Evolutionary conservation across 2,888 invertebrate genomes (phyloP).

Genomic region (Phoronis australis): DNA sequence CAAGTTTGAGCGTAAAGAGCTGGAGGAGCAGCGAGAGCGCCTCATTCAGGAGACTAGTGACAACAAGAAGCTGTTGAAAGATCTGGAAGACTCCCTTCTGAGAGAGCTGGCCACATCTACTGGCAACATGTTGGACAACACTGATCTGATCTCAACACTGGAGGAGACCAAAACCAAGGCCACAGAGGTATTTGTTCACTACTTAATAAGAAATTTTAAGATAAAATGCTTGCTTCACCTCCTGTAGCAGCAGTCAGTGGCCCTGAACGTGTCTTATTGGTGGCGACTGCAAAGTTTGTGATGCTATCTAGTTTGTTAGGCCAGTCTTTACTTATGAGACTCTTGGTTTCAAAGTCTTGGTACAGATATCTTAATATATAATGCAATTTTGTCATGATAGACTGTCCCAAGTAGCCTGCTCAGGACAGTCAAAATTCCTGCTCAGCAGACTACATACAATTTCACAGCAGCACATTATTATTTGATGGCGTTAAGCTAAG

Average conservation of each 20-base stretch:
- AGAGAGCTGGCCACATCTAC: conserved; percentile 78
- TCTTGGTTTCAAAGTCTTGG: too few species aligned
- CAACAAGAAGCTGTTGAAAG: conserved; percentile 76
- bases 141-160: conserved; percentile 75
- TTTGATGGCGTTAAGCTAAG: too few species aligned
- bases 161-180: conserved; percentile 87
- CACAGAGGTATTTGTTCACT: conserved; percentile 60
- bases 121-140: conserved; percentile 89
- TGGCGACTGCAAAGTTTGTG: too few species aligned
- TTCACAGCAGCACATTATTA: too few species aligned
- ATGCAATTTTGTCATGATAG: too few species aligned
- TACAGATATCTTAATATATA: too few species aligned
- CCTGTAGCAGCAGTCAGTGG: background rate
- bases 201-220: background rate
- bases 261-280: background rate
- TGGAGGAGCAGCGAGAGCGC: conserved; percentile 79
- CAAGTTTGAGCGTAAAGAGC: conserved; percentile 75
- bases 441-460: too few species aligned
- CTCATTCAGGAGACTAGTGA: conserved; percentile 77
- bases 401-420: too few species aligned
- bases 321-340: too few species aligned
- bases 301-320: too few species aligned
- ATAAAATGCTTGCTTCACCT: background rate
- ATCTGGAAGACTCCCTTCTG: conserved; percentile 78
- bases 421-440: too few species aligned